These are phyloP conservation scores for Leptinotarsa juncta DNA, from an alignment of 2,888 invertebrate genomes.

Conservation along the genomic window DNA sequence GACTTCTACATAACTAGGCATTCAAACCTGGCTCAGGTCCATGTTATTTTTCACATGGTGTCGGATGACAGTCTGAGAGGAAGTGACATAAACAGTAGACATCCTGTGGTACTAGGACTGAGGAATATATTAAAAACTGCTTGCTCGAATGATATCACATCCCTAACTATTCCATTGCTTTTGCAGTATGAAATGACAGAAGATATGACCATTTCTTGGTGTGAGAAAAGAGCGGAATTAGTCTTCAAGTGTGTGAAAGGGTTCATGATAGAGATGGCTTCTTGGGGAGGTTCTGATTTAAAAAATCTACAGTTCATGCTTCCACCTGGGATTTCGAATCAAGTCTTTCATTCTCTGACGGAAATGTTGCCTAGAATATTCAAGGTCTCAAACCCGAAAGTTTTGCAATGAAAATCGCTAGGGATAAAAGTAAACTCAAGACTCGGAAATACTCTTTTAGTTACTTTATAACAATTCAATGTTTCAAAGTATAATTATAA, in stretches of 20 bases:
- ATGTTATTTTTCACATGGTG: constrained; percentile 95
- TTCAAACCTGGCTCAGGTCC: constrained; percentile 93
- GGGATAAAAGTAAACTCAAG: no score
- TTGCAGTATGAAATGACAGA: constrained; percentile 94
- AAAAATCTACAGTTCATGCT: constrained; percentile 89
- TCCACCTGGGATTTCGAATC: constrained; percentile 86
- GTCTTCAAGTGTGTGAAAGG: constrained; percentile 99
- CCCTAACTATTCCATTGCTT: constrained; percentile 91
- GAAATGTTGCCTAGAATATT: constrained; percentile 94
- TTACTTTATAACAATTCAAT: no score
- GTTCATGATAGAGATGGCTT: constrained; percentile 98
- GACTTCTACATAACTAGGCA: constrained; percentile 90
- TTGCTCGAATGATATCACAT: constrained; percentile 94
- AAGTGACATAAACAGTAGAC: constrained; percentile 93
- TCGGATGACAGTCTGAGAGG: constrained; percentile 79
- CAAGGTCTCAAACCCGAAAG: constrained; percentile 92
- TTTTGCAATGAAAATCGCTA: constrained; percentile 68
- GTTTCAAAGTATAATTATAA: no score
- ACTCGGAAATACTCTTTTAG: no score
- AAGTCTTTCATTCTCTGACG: constrained; percentile 83
- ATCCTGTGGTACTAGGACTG: constrained; percentile 93
- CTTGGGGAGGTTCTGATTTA: constrained; percentile 90
- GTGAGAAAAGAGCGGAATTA: constrained; percentile 93
- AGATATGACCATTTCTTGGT: constrained; percentile 98
- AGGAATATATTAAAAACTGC: constrained; percentile 95